Base-by-base conservation (phyloP, 1,140 invertebrate genomes). In the Drosophila jambulina region DNA sequence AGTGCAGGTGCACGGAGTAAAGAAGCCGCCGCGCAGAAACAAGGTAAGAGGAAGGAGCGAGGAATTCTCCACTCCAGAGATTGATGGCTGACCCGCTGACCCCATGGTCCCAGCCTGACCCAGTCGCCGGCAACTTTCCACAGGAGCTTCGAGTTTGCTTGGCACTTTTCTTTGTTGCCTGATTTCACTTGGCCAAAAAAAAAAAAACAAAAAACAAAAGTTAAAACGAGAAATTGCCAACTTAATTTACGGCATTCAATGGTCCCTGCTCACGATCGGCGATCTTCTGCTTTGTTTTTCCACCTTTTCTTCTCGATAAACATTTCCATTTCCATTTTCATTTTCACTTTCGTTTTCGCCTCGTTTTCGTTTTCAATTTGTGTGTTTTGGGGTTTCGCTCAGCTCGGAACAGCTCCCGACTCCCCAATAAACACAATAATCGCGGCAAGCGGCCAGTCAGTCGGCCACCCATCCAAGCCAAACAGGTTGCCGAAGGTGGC, bases 381-480 rank as follows among this genome's bases (percentile, higher is more conserved):
- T 84, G 72, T 80, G 77, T 84, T 81, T 81, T 81, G 56, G 59
- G 78, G 77, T 63, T 75, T 80, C 64, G 63, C 58, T 70, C 56
- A 60, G 40, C 19, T 43, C 43, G 34, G 34, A 27, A 42, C 60
- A 45, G 46, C 60, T 75, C 59, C 46, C 56, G 38, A 36, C 19
- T 56, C 53, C 34, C 80, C 84, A 84, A 80, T 90, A 88, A 88
- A 90, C 85, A 88, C 84, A 88, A 88, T 90, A 88, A 88, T 90
- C 84, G 72, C 78, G 77, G 85, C 81, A 90, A 88, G 84, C 84
- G 85, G 80, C 69, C 83, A 87, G 80, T 86, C 82, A 85, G 82
- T 85, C 82, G 80, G 82, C 63, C 51, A 72, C n/a, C 34, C 54
- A 19, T 34, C 32, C 13, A 25, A 43, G 19, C 23, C 23, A 27